Conservation (phyloP, 2,113 vertebrate genomes). For the Trachemys scripta region DNA sequence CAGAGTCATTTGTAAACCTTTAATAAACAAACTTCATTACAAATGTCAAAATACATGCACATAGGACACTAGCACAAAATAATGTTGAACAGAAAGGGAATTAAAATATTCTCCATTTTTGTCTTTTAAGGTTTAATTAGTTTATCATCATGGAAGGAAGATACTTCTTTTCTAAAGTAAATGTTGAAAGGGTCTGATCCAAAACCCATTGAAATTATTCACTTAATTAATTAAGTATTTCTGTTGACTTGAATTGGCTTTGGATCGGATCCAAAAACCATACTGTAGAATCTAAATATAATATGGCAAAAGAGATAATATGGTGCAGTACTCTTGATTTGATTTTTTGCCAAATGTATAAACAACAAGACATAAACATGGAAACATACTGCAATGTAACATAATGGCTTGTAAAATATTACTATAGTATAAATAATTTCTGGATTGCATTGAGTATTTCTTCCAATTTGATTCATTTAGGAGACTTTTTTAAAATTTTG, state of each 20-base stretch:
- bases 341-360: background rate
- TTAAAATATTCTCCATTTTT: background rate
- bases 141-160: background rate
- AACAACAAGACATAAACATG: background rate
- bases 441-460: background rate
- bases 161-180: background rate
- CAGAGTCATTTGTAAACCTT: background rate
- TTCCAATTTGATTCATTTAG: background rate
- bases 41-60: conserved; percentile 8
- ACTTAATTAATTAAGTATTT: background rate
- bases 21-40: background rate
- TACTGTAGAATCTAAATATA: background rate
- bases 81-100: background rate
- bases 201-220: background rate
- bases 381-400: background rate
- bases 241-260: background rate
- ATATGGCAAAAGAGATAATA: background rate
- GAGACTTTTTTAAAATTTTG: background rate
- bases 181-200: background rate
- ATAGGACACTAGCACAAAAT: background rate
- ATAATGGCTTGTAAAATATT: background rate
- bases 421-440: background rate
- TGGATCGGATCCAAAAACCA: background rate
- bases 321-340: background rate
- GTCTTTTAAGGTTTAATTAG: background rate